Percentiles rank a stretch among this genome's conserved stretches.
These are phyloP conservation scores for Saccostrea cuccullata DNA, from an alignment of 1,140 invertebrate genomes.

Conservation along the genomic window DNA sequence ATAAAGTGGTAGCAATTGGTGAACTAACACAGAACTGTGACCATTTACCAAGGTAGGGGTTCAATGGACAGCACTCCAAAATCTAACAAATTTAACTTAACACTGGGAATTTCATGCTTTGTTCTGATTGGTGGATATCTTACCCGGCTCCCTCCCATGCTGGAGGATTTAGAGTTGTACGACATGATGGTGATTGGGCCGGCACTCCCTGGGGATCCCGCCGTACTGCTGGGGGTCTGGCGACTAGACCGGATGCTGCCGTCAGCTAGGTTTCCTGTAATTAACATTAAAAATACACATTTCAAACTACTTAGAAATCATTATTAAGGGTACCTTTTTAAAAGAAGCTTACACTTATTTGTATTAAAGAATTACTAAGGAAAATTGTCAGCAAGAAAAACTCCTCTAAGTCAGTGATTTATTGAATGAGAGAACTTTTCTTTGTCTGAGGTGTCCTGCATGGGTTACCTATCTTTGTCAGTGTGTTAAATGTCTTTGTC, in stretches of 20 bases:
- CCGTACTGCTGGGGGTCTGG: slow-evolving; percentile 52
- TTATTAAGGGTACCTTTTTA: neutral
- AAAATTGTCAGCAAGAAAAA: no score
- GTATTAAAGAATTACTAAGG: no score
- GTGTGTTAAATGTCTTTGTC: no score
- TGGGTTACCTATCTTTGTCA: no score
- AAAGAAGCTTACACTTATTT: no score
- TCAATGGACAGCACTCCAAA: neutral
- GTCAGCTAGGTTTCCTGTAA: slow-evolving; percentile 71
- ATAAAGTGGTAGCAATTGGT: neutral
- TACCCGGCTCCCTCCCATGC: slow-evolving; percentile 70
- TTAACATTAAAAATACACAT: neutral
- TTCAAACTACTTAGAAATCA: neutral
- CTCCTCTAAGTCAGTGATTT: no score
- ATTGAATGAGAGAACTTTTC: no score
- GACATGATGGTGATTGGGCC: slow-evolving; percentile 50
- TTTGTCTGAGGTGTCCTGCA: no score
- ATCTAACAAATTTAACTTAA: neutral
- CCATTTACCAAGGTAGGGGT: neutral
- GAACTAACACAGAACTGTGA: neutral
- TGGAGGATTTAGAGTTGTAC: slow-evolving; percentile 51
- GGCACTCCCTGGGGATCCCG: slow-evolving; percentile 57
- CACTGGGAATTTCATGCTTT: neutral
- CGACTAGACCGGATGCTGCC: slow-evolving; percentile 52
- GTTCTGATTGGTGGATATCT: slow-evolving; percentile 38